These are phyloP conservation scores for Iselma pallidipennis DNA, from an alignment of 2,888 invertebrate genomes.

Conservation along the genomic window DNA sequence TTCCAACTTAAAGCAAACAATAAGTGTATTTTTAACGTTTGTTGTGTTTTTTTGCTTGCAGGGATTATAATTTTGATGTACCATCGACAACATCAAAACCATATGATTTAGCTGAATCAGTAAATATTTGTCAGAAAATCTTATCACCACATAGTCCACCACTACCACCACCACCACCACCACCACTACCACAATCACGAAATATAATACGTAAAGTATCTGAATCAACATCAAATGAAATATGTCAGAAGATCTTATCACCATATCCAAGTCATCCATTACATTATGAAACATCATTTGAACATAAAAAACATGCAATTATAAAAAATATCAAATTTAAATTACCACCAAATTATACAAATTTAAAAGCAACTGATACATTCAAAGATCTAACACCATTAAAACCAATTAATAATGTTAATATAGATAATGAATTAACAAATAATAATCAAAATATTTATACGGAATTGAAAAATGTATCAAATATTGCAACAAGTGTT, in stretches of 20 bases:
- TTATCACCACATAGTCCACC: conserved; percentile 43
- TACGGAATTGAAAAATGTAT: conserved; percentile 35
- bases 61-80: conserved; percentile 46
- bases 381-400: conserved; percentile 28
- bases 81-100: conserved; percentile 38
- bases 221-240: conserved; percentile 38
- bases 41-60: conserved; percentile 29
- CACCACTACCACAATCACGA: conserved; percentile 12
- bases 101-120: conserved; percentile 46
- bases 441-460: conserved; percentile 28
- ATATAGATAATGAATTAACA: conserved; percentile 13
- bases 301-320: conserved; percentile 49
- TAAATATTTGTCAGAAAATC: conserved; percentile 52
- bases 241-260: conserved; percentile 42
- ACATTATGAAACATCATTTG: conserved; percentile 52
- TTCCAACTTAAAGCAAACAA: not conserved
- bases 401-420: conserved; percentile 14
- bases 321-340: conserved; percentile 57
- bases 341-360: conserved; percentile 52
- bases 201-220: conserved; percentile 35
- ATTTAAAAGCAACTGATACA: conserved; percentile 30
- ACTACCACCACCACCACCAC: conserved; percentile 19
- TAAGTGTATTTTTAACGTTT: not conserved
- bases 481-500: conserved; percentile 41
- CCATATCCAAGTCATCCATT: conserved; percentile 36